Base-by-base conservation (phyloP, 2,113 vertebrate species). In the Sinocyclocheilus grahami region DNA sequence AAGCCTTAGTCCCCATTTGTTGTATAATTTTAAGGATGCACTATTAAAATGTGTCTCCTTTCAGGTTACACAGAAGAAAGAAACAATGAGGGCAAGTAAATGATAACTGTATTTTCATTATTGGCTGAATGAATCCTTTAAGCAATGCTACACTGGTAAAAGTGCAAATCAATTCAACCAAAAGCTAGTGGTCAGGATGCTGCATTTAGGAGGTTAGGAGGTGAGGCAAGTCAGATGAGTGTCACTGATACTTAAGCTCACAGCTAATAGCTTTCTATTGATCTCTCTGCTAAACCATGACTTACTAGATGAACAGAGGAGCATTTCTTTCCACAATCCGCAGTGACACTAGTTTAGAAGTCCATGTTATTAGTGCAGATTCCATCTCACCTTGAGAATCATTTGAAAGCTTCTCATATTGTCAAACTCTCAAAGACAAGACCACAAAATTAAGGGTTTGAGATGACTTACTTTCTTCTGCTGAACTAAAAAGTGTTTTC, bases 241-340 rank as follows among this genome's bases (percentile, higher is more conserved):
- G 83, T 87, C 83, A 76, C 27, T 46, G 80, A 87, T 82, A 86
- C 82, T 84, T 84, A 63, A 84, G 74, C 60, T 48, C 69, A 79
- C 24, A 71, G 79, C 83, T 90, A 86, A 88, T 65, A 69, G 86
- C 76, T 63, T 88, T 86, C n/a, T 86, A 90, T 87, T 48, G 87
- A 90, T 88, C 42, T 42, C 14, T 62, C 42, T 78, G 33, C 74
- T 78, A 67, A 86, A 87, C 13, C 81, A 80, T 72, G 79, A 83
- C 86, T 80, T 89, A 58, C 62, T 81, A 60, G 27, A 60, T 42
- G 51, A 74, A 27, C 69, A 24, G 51, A 39, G 30, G 51, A 67
- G 20, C 58, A 33, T 75, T 77, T 58, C 12, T 58, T 63, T 16
- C 4, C n/a, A 82, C n/a, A 13, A 60, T 86, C 33, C 65, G 77